Evolutionary conservation across 2,888 invertebrate species (phyloP).

Genomic region (Subacronicta megacephala): DNA sequence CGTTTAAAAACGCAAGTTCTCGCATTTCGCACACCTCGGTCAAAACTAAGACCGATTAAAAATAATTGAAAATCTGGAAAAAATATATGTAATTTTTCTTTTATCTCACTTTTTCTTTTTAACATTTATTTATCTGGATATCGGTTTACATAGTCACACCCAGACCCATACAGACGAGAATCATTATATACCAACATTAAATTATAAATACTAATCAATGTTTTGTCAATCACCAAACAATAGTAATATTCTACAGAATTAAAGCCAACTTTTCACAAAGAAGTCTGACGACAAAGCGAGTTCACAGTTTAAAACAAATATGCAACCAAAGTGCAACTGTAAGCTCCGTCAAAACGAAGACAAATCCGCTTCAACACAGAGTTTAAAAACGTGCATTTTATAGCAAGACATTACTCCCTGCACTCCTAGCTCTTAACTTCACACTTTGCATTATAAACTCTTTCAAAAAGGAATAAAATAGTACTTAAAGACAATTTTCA

Average conservation of each 20-base stretch:
- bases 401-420: slow-evolving; percentile 45
- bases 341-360: slow-evolving; percentile 33
- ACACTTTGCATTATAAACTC: slow-evolving; percentile 52
- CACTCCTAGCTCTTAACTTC: slow-evolving; percentile 47
- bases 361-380: slow-evolving; percentile 31
- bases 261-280: not conserved
- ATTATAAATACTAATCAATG: no score
- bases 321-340: slow-evolving; percentile 15
- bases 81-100: no score
- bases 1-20: no score
- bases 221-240: no score
- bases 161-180: no score
- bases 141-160: no score
- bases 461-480: slow-evolving; percentile 48
- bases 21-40: no score
- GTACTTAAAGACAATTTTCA: slow-evolving; percentile 41
- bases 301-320: slow-evolving; percentile 21
- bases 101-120: no score
- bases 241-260: not conserved
- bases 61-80: no score
- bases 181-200: no score
- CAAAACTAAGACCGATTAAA: no score
- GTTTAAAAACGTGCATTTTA: slow-evolving; percentile 51
- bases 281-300: not conserved
- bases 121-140: no score